A percentile compares a stretch with the other conserved stretches of the same genome.
phyloP scores from a whole-genome alignment of 2,888 invertebrate genomes.

The Tortrix viridana region DNA sequence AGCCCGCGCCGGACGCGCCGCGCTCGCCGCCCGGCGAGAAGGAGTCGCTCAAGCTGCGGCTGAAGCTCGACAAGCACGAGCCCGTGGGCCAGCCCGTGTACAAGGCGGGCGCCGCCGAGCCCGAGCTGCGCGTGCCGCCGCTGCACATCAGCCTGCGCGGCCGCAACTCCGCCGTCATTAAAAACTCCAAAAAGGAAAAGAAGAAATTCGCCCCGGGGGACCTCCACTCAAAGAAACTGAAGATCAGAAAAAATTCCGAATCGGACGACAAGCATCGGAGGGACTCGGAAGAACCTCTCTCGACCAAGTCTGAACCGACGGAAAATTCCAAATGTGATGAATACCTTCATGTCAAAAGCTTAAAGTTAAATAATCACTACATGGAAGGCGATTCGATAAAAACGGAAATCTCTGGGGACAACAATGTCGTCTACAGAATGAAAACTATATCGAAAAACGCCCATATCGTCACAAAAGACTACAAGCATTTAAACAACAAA shows the following conservation, averaged over 20 bases:
- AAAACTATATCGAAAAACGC: conserved; percentile 79
- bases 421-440: conserved; percentile 76
- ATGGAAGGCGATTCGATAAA: conserved; percentile 66
- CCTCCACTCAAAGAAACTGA: conserved; percentile 82
- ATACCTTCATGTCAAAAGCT: conserved; percentile 68
- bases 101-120: conserved; percentile 89
- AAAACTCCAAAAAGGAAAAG: conserved; percentile 89
- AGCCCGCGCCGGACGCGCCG: conserved; percentile 58
- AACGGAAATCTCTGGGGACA: conserved; percentile 71
- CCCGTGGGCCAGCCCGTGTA: conserved; percentile 90
- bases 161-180: conserved; percentile 93
- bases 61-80: conserved; percentile 93
- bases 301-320: conserved; percentile 64
- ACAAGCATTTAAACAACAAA: conserved; percentile 69
- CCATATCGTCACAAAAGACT: conserved; percentile 79
- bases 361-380: conserved; percentile 74
- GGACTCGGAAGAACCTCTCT: conserved; percentile 65
- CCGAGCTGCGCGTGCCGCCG: conserved; percentile 93
- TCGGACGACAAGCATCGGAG: conserved; percentile 69
- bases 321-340: conserved; percentile 74
- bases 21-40: conserved; percentile 74
- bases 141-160: conserved; percentile 94
- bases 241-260: conserved; percentile 73
- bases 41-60: conserved; percentile 92
- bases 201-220: conserved; percentile 81